Evolutionary conservation across 92 coral and sea anemone species (phyloP), one percentile per base, ranked within the genome.

Genomic region (Blastomussa wellsi): DNA sequence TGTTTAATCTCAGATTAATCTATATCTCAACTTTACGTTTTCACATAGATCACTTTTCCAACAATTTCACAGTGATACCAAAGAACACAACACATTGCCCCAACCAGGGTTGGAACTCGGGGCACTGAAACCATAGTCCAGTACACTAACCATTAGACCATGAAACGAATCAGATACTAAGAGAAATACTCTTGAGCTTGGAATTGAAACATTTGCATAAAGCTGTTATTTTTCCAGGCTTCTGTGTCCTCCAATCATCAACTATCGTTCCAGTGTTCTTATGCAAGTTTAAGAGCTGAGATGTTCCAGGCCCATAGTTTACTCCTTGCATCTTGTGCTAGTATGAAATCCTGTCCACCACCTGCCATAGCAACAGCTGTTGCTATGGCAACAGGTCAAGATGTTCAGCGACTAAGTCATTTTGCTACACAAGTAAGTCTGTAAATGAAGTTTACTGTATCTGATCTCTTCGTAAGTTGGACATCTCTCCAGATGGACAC

Each of bases 291-390:
- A 64, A 62, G 99, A 48, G 94, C 94, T 33, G 96, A 94, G 44
- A 79, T 90, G 91, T 81, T 96, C 59, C 99, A 96, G 80, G 93
- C 93, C 10, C 98, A 96, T 82, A 93, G 89, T 51, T 77, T 87
- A 65, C 92, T 96, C 16, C 87, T 96, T 65, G 95, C 92, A 10
- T 92, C 98, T 42, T 96, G 98, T 44, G 99, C 99, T 3, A 94
- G 96, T 69, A 90, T 96, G 92, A 93, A 93, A 84, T 96, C 99
- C 67, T 96, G 99, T 60, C 99, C 99, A 2, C 99, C 98, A 0
- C 98, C 99, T 44, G 99, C 99, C 74, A 93, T 96, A 53, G 99
- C 99, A 20, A 94, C 95, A n/a, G 98, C 99, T 77, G 94, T 96
- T 83, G 96, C 95, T 90, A 96, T 96, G 99, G 94, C 99, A 67